These are phyloP conservation scores for Falco columbarius DNA, from an alignment of 2,797 vertebrate genomes.

Conservation along the genomic window DNA sequence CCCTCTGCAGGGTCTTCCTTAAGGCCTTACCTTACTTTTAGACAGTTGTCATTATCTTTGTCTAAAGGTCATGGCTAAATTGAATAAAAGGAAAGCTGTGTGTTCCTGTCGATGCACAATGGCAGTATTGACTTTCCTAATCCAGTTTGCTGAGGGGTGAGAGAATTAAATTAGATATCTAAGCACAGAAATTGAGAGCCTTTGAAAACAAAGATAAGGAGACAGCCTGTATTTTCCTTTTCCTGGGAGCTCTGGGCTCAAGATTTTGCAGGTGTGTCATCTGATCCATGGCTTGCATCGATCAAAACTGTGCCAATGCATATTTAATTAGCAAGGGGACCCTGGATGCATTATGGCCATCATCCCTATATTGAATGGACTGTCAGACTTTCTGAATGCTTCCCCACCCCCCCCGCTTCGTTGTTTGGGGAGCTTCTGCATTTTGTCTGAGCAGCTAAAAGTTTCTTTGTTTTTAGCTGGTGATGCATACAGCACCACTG, in stretches of 20 bases:
- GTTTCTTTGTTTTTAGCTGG: constrained; percentile 98
- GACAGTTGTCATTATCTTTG: constrained; percentile 87
- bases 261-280: constrained; percentile 93
- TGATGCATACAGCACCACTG: constrained; percentile 87
- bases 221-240: constrained; percentile 83
- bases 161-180: constrained; percentile 91
- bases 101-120: constrained; percentile 86
- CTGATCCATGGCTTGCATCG: constrained; percentile 91
- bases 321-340: constrained; percentile 97
- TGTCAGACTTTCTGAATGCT: constrained; percentile 91
- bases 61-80: constrained; percentile 88
- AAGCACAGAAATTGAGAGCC: constrained; percentile 86
- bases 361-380: constrained; percentile 87
- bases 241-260: constrained; percentile 84
- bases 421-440: constrained; percentile 87
- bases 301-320: constrained; percentile 93
- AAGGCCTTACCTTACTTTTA: constrained; percentile 81
- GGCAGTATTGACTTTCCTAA: constrained; percentile 89
- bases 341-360: constrained; percentile 84
- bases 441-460: constrained; percentile 89
- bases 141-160: constrained; percentile 89
- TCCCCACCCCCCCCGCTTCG: constrained; percentile 78
- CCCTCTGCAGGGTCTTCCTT: constrained; percentile 69
- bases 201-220: constrained; percentile 87
- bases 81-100: constrained; percentile 88